These are phyloP conservation scores for Smutsia temminckii DNA, from an alignment of 2,797 vertebrate genomes.

Conservation along the genomic window DNA sequence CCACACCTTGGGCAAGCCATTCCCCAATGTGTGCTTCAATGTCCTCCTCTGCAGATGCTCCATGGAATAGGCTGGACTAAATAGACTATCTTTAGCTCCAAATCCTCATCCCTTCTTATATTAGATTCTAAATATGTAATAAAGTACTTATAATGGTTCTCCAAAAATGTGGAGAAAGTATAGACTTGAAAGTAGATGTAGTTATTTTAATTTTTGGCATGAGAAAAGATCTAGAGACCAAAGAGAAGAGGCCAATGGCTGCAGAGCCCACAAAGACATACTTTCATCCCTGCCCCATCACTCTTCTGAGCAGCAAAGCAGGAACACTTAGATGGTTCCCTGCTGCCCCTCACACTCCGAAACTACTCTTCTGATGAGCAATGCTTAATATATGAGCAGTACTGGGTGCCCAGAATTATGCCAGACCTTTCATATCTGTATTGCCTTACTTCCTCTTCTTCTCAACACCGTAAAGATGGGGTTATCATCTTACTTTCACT, in stretches of 20 bases:
- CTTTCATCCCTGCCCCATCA: background rate
- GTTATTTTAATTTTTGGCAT: constrained; percentile 26
- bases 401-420: too few species aligned
- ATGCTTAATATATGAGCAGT: background rate
- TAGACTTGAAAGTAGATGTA: constrained; percentile 24
- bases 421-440: rapidly evolving
- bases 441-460: background rate
- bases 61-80: background rate
- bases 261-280: background rate
- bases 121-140: constrained; percentile 7
- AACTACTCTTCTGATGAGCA: background rate
- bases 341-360: background rate
- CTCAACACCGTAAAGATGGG: background rate
- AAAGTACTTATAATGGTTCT: constrained; percentile 10
- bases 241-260: background rate
- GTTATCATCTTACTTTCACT: background rate
- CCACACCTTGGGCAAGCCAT: background rate
- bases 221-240: constrained; percentile 16
- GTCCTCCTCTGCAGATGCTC: background rate
- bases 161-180: constrained; percentile 54
- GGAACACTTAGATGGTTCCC: background rate
- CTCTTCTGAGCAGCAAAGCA: background rate
- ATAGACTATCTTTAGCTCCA: background rate
- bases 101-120: background rate
- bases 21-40: background rate